Percentiles rank a stretch among this genome's conserved stretches.
Conservation (phyloP, 92 coral and sea anemone species). For the Parazoanthus atlanticus region DNA sequence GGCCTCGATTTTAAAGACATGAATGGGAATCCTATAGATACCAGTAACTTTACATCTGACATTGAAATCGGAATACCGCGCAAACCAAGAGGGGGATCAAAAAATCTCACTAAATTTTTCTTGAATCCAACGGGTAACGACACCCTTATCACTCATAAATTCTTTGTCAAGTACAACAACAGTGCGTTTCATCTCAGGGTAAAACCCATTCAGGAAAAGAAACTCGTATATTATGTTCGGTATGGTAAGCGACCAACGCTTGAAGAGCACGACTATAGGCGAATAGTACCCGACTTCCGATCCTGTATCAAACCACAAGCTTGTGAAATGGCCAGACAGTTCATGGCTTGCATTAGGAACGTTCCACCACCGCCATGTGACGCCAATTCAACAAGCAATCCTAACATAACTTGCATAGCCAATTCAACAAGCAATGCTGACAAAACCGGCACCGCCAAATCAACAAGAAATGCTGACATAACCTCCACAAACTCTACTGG, state of each 20-base stretch:
- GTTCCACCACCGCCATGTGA: neutral
- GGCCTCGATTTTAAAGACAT: constrained; percentile 34
- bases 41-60: constrained; percentile 34
- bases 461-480: neutral
- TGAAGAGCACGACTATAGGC: constrained; percentile 20
- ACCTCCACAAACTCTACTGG: neutral
- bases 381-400: neutral
- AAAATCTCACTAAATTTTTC: constrained; percentile 1
- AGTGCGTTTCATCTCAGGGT: constrained; percentile 34
- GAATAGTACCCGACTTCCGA: constrained; percentile 27
- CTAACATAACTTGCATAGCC: neutral
- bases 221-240: constrained; percentile 18
- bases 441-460: too few relatives aligned
- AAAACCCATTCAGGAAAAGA: constrained; percentile 6
- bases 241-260: constrained; percentile 14
- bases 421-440: neutral
- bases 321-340: constrained; percentile 15
- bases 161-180: constrained; percentile 21
- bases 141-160: constrained; percentile 8
- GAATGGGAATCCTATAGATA: constrained; percentile 4
- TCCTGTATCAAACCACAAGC: constrained; percentile 30
- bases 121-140: constrained; percentile 14
- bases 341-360: constrained; percentile 1
- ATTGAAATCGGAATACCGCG: constrained; percentile 42
- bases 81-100: neutral